Base-by-base conservation (phyloP, 2,113 vertebrate genomes). In the Irena cyanogastra region DNA sequence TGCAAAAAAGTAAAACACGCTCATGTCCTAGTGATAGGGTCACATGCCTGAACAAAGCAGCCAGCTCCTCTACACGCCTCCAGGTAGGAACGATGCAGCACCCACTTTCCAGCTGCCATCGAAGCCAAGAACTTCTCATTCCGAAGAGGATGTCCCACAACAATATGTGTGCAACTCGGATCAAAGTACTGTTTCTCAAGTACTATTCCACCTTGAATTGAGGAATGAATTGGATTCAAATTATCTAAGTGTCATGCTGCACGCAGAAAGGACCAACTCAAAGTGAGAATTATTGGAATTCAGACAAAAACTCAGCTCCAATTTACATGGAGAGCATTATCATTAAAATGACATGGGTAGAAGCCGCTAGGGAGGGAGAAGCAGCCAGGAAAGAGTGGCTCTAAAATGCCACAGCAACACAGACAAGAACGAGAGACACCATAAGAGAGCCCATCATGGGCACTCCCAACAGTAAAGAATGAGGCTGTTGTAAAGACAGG, bases 121-220 rank as follows among this genome's bases (percentile, higher is more conserved):
- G 99, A 99, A 17, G 99, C 99, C 93, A 99, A 91, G 92, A 99
- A 99, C 64, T 99, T 99, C 88, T 99, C 99, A 37, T 99, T 99
- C 7, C 99, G 98, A 91, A 99, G 98, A 8, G 99, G 99, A 78
- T 98, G 98, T 39, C 99, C 99, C 65, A 99, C 99, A 68, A 99
- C 97, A 87, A 99, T 99, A 96, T 99, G 99, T 6, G 99, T 99
- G 90, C 99, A 99, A 76, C 96, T 99, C 17, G 99, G 98, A 94
- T 99, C 99, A 82, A 99, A 99, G 80, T 98, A 98, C 96, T 99
- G 99, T 76, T 99, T 99, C 91, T 99, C 99, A 47, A 99, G 97
- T 52, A 99, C 98, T 17, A 97, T 30, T 16, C 99, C 99, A 82
- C 99, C 99, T 99, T 71, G 59, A 95, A 90, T 16, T 41, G 13